These are phyloP conservation scores for Geotrupes spiniger DNA, from an alignment of 2,888 invertebrate species.

Conservation along the genomic window DNA sequence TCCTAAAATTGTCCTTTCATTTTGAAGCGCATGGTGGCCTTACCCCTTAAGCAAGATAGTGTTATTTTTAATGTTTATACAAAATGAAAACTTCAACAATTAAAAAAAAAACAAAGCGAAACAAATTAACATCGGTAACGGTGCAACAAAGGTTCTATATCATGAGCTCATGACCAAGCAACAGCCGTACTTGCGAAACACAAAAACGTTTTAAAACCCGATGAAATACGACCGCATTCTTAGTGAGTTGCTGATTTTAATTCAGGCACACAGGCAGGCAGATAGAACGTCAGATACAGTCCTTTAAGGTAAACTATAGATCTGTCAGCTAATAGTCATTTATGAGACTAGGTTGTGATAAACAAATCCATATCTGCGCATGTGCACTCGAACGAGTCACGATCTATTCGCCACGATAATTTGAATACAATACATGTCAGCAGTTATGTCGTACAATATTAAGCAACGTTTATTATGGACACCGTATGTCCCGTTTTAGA, in stretches of 20 bases:
- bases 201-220: constrained; percentile 11
- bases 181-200: background rate
- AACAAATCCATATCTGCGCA: constrained; percentile 50
- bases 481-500: constrained; percentile 21
- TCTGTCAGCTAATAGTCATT: constrained; percentile 49
- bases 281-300: constrained; percentile 23
- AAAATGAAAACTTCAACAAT: no score
- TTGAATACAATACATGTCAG: constrained; percentile 51
- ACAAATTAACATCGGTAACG: no score
- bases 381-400: constrained; percentile 45
- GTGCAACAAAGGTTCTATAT: no score
- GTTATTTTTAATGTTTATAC: no score
- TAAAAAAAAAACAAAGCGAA: no score
- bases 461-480: constrained; percentile 29
- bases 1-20: no score
- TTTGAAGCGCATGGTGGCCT: no score
- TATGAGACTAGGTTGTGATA: constrained; percentile 47
- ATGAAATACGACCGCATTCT: constrained; percentile 20
- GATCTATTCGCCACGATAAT: constrained; percentile 44
- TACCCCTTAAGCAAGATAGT: no score
- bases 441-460: constrained; percentile 36
- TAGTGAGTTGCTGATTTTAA: constrained; percentile 22
- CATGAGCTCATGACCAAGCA: no score
- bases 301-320: constrained; percentile 43
- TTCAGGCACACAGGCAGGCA: constrained; percentile 18